phyloP scores from a whole-genome alignment of 2,888 invertebrate genomes.

The Dysmachus trigonus region DNA sequence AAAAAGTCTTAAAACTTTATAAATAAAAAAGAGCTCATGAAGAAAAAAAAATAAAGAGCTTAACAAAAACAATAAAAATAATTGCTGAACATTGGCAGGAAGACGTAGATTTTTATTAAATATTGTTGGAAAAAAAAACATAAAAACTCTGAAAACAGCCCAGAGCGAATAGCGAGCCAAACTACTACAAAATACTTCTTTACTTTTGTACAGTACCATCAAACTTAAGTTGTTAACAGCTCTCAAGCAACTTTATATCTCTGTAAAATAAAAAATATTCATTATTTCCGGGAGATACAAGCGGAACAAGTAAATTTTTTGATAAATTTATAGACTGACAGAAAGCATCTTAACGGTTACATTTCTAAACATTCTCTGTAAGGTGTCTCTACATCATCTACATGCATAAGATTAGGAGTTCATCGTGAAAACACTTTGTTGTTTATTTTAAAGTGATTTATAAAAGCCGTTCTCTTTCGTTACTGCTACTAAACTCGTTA shows the following conservation, averaged over 20 bases:
- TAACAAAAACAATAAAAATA: not conserved
- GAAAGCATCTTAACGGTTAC: constrained; percentile 21
- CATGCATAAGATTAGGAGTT: constrained; percentile 6
- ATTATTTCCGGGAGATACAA: not conserved
- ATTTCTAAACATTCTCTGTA: constrained; percentile 21
- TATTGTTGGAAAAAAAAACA: not conserved
- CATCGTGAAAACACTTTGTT: not conserved
- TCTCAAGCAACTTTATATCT: not conserved
- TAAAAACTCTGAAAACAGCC: not conserved
- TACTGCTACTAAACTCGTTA: not conserved
- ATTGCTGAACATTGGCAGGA: not conserved
- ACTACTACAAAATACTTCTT: not conserved
- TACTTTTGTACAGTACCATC: not conserved
- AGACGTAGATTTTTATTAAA: not conserved
- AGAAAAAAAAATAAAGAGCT: not conserved
- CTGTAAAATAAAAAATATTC: not conserved
- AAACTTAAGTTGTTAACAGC: not conserved
- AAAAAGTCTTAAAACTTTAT: not conserved
- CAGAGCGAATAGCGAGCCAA: not conserved
- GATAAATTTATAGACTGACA: constrained; percentile 36
- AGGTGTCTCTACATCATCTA: constrained; percentile 17
- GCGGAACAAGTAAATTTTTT: not conserved
- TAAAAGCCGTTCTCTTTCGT: not conserved
- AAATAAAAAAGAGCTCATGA: not conserved
- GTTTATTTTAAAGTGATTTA: constrained; percentile 1